Percentiles rank a stretch among this genome's conserved stretches.
These are phyloP conservation scores for Tympanoctomys barrerae DNA, from an alignment of 2,797 vertebrate species.

Conservation along the genomic window DNA sequence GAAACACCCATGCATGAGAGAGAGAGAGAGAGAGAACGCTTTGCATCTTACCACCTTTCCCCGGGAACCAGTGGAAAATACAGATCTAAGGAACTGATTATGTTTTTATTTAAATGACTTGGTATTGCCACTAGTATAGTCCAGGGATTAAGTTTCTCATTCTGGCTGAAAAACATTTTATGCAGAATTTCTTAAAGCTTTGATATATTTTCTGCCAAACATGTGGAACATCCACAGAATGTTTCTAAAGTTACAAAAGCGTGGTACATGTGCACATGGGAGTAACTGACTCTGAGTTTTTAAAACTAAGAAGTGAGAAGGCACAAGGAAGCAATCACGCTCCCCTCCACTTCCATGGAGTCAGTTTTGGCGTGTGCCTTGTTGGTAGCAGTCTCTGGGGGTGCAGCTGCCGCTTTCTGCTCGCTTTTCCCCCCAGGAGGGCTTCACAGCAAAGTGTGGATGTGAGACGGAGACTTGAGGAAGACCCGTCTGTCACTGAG, in stretches of 20 bases:
- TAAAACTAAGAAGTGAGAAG: background rate
- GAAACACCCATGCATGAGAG: background rate
- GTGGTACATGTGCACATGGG: background rate
- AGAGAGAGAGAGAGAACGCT: too few relatives aligned
- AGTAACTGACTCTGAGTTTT: background rate
- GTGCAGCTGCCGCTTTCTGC: background rate
- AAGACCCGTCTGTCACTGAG: background rate
- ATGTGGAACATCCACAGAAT: background rate
- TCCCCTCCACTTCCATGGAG: background rate
- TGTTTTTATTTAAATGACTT: conserved; percentile 46
- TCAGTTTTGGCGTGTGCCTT: background rate
- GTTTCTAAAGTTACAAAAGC: conserved; percentile 9
- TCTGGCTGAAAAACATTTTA: background rate
- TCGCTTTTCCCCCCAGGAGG: background rate
- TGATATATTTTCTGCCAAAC: background rate
- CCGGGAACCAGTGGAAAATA: background rate
- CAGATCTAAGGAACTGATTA: background rate
- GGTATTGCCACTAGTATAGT: background rate
- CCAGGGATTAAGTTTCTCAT: background rate
- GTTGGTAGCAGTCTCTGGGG: background rate
- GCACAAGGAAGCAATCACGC: background rate
- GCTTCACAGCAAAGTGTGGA: background rate
- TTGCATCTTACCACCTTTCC: accelerated
- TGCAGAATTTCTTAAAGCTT: conserved; percentile 25
- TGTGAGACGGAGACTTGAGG: background rate